These are phyloP conservation scores for Goniozus legneri DNA, from an alignment of 1,140 invertebrate genomes.

Conservation along the genomic window DNA sequence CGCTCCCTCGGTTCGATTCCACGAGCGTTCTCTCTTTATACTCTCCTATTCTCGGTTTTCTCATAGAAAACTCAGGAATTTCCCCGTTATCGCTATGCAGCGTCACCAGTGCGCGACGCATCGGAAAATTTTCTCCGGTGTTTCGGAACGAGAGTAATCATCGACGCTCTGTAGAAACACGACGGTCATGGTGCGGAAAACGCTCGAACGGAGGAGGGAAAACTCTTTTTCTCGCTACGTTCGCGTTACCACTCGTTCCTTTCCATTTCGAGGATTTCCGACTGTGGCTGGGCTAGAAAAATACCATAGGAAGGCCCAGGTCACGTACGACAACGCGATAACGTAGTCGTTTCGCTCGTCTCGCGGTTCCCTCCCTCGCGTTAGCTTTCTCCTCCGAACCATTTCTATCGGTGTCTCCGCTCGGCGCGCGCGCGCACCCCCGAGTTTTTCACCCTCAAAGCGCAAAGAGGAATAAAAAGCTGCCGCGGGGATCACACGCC, in stretches of 20 bases:
- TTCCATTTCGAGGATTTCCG: background rate
- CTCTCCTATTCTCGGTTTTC: no score
- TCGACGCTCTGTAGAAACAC: no score
- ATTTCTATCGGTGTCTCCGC: background rate
- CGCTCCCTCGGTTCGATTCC: no score
- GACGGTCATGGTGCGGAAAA: no score
- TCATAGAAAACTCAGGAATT: no score
- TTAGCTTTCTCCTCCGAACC: background rate
- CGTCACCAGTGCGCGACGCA: slow-evolving; percentile 3
- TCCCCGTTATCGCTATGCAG: no score
- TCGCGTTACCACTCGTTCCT: slow-evolving; percentile 7
- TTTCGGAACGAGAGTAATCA: no score
- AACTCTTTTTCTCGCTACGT: slow-evolving; percentile 7
- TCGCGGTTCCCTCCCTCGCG: background rate
- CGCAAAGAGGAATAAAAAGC: slow-evolving; percentile 24
- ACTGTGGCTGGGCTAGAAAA: slow-evolving; percentile 21
- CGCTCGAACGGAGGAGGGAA: slow-evolving; percentile 14
- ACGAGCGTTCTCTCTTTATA: no score
- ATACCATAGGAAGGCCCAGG: slow-evolving; percentile 22
- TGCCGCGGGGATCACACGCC: slow-evolving; percentile 35
- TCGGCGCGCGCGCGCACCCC: background rate
- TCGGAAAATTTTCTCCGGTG: slow-evolving; percentile 7
- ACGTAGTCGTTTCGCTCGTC: slow-evolving; percentile 25
- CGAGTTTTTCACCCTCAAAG: slow-evolving; percentile 34
- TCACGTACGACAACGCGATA: slow-evolving; percentile 42